Evolutionary conservation across 2,797 vertebrate species (phyloP), one percentile per base, ranked within the genome.

Genomic region (Gorsachius magnificus): DNA sequence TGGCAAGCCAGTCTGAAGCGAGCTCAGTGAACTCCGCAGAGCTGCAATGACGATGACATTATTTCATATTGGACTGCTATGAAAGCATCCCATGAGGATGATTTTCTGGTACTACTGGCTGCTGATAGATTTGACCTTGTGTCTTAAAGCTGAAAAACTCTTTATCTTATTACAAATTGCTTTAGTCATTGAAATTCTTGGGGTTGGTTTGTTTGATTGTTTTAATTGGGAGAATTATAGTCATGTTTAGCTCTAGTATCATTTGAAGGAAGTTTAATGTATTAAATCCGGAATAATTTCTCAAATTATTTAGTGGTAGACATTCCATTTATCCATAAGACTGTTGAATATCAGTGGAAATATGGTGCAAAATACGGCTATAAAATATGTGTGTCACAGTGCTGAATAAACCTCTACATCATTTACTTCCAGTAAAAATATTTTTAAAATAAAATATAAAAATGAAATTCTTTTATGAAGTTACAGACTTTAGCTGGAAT

Each of bases 371-470:
- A 24, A 56, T 3, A 36, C 25, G n/a, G 26, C 58, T 63, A 17
- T 29, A 6, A 41, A 41, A 41, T 18, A 1, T 21, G 20, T 26
- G 3, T 29, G 22, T 57, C 43, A 51, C 24, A 16, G 22, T 35
- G 35, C 41, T 64, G 41, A 43, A 57, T 38, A 83, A 83, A 83
- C 5, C 3, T 9, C 24, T 6, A 6, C 70, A 95, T 83, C 7
- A 66, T 77, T 78, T 92, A 65, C 85, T 79, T 96, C 83, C 82
- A 65, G 81, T 61, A 38, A 93, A 87, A 38, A 85, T 56, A 57
- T 71, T 94, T 95, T 94, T n/a, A n/a, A 90, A 95, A 95, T 79
- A 76, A 85, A 93, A 96, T 72, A 80, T 60, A 94, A 96, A 83
- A 92, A 91, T 74, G 3, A 79, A 95, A 78, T 86, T 87, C 45